Percentiles rank a stretch among this genome's conserved stretches.
Evolutionary conservation across 1,140 invertebrate species (phyloP).

Genomic region (Philaenus spumarius): DNA sequence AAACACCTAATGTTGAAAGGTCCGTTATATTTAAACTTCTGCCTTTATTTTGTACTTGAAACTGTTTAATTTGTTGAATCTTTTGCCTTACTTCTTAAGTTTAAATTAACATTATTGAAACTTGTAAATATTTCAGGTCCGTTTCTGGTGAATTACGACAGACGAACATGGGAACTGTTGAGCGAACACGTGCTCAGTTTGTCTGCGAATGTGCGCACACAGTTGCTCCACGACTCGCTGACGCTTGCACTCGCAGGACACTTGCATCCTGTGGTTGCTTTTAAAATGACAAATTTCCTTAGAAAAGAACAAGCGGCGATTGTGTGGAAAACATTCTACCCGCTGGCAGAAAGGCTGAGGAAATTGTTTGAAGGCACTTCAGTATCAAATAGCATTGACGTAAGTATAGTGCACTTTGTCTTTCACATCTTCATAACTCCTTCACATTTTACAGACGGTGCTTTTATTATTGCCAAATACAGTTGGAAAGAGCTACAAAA

Average conservation of each 20-base stretch:
- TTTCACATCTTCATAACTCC: too few species aligned
- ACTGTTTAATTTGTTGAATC: too few species aligned
- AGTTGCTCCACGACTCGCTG: constrained; percentile 69
- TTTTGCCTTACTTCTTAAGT: too few species aligned
- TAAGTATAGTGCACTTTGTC: constrained; percentile 17
- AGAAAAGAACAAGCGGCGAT: constrained; percentile 59
- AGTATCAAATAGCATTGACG: constrained; percentile 24
- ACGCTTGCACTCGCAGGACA: constrained; percentile 71
- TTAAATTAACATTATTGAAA: too few species aligned
- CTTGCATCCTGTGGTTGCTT: constrained; percentile 56
- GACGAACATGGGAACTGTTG: constrained; percentile 68
- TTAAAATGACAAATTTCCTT: constrained; percentile 69
- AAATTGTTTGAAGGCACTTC: constrained; percentile 55
- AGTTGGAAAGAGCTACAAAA: too few species aligned
- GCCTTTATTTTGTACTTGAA: too few species aligned
- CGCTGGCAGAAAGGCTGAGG: constrained; percentile 64
- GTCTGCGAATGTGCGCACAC: constrained; percentile 61
- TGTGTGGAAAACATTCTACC: constrained; percentile 49
- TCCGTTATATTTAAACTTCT: too few species aligned
- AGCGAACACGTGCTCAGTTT: constrained; percentile 48
- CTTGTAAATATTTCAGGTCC: too few species aligned
- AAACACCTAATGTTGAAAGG: too few species aligned
- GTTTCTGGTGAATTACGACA: constrained; percentile 76
- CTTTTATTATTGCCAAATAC: too few species aligned
- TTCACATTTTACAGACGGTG: too few species aligned